phyloP scores from a whole-genome alignment of 2,113 vertebrate species.

The Cebus imitator region DNA sequence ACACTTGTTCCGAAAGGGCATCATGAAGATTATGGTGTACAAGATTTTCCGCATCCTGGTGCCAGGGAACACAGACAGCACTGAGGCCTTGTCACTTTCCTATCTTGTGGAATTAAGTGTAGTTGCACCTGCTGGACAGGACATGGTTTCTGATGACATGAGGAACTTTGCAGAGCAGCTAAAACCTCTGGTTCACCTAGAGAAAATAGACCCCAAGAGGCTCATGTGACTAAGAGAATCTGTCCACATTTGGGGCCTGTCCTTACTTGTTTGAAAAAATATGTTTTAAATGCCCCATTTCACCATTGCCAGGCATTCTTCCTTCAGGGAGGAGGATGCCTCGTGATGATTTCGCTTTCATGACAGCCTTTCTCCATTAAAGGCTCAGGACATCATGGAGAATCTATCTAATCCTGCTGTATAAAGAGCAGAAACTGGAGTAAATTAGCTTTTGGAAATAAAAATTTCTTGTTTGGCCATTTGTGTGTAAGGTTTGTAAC shows the following conservation, averaged over 20 bases:
- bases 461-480: slow-evolving; percentile 14
- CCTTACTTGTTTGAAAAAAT: not conserved
- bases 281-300: not conserved
- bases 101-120: slow-evolving; percentile 89
- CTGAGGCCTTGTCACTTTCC: slow-evolving; percentile 94
- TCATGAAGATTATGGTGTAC: slow-evolving; percentile 96
- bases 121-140: slow-evolving; percentile 86
- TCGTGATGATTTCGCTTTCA: not conserved
- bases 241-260: not conserved
- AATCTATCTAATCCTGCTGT: not conserved
- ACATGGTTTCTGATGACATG: slow-evolving; percentile 94
- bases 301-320: not conserved
- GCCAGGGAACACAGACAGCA: slow-evolving; percentile 96
- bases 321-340: not conserved
- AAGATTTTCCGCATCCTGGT: slow-evolving; percentile 95
- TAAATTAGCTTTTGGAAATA: slow-evolving; percentile 14
- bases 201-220: slow-evolving; percentile 98
- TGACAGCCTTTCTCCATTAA: slow-evolving; percentile 8
- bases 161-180: slow-evolving; percentile 97
- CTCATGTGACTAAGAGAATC: slow-evolving; percentile 81
- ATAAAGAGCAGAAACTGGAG: not conserved
- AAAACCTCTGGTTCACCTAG: slow-evolving; percentile 95
- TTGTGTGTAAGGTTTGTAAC: not conserved
- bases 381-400: not conserved
- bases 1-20: slow-evolving; percentile 95